These are phyloP conservation scores for Plecturocebus donacophilus DNA, from an alignment of 2,113 vertebrate species.

Conservation along the genomic window DNA sequence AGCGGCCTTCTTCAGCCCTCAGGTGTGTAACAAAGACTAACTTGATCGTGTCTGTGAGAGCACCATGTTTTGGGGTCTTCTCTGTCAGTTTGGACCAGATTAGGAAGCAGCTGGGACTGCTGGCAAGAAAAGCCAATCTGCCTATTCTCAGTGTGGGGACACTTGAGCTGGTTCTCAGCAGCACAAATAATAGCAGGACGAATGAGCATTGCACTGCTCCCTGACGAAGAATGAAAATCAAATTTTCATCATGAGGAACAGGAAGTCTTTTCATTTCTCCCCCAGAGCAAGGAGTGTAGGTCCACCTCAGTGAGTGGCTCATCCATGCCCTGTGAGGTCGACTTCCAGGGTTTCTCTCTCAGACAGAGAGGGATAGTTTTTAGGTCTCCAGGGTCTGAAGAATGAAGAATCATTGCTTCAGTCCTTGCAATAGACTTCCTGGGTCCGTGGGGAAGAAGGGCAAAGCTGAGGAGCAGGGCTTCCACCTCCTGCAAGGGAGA, in stretches of 20 bases:
- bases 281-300: neutral
- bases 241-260: neutral
- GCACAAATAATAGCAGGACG: neutral
- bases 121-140: accelerated
- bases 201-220: neutral
- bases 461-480: neutral
- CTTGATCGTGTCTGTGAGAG: neutral
- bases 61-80: neutral
- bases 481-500: neutral
- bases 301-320: neutral
- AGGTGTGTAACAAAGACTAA: accelerated
- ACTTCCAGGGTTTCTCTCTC: neutral
- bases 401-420: slow-evolving; percentile 32
- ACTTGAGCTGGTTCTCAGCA: neutral
- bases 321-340: accelerated
- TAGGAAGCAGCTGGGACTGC: neutral
- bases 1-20: neutral
- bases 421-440: neutral
- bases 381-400: neutral
- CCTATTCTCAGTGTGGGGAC: accelerated
- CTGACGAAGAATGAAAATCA: neutral
- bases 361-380: neutral
- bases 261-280: neutral
- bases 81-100: neutral
- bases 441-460: neutral